These are phyloP conservation scores for Volucella bombylans DNA, from an alignment of 2,888 invertebrate genomes.

Conservation along the genomic window DNA sequence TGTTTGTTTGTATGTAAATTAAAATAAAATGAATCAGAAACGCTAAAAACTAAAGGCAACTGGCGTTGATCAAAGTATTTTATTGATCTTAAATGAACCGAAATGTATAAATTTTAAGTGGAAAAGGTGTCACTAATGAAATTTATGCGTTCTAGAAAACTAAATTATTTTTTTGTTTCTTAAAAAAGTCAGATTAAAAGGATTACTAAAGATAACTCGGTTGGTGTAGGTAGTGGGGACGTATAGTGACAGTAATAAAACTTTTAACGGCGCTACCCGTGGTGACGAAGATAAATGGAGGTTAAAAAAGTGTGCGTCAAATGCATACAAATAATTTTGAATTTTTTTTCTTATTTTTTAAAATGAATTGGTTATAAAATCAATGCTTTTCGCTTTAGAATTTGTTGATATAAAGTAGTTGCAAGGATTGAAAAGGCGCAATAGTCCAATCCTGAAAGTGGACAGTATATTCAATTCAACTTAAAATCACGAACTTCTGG, in stretches of 20 bases:
- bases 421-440: too few relatives aligned
- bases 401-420: too few relatives aligned
- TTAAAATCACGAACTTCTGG: too few relatives aligned
- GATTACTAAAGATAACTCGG: neutral
- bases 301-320: conserved; percentile 4
- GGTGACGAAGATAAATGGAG: neutral
- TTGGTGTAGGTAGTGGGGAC: neutral
- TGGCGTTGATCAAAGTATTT: neutral
- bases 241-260: neutral
- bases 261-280: neutral
- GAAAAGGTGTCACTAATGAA: conserved; percentile 6
- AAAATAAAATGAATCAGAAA: too few relatives aligned
- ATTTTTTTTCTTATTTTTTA: neutral
- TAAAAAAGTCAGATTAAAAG: neutral
- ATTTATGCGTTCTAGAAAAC: neutral
- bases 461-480: too few relatives aligned
- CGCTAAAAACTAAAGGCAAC: too few relatives aligned
- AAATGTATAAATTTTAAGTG: conserved; percentile 1
- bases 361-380: neutral
- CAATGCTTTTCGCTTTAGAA: too few relatives aligned
- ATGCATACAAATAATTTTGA: neutral
- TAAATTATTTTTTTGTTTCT: neutral
- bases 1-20: too few relatives aligned
- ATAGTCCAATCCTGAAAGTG: too few relatives aligned
- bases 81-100: neutral